A percentile compares a stretch with the other conserved stretches of the same genome.
phyloP scores from a whole-genome alignment of 2,888 invertebrate species.

The Amblyjoppa fuscipennis region DNA sequence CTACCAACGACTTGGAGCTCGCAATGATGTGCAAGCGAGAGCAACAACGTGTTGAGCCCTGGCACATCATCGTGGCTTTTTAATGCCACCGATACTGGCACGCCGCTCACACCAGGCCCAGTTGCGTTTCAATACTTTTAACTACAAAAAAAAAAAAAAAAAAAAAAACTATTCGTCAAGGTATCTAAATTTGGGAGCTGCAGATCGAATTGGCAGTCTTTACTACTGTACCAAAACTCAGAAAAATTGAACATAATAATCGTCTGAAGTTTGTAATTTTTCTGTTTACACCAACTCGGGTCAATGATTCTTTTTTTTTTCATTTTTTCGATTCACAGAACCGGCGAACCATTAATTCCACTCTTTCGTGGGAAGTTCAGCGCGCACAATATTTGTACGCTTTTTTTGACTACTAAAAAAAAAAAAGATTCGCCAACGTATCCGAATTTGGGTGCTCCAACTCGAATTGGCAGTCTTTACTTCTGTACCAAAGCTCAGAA shows the following conservation, averaged over 20 bases:
- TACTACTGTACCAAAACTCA: too few species aligned
- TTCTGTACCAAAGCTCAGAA: too few species aligned
- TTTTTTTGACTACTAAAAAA: neutral
- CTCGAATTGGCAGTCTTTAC: too few species aligned
- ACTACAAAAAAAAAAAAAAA: neutral
- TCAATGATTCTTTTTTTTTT: too few species aligned
- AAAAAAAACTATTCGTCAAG: neutral
- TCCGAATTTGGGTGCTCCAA: neutral
- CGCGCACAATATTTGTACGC: constrained; percentile 5
- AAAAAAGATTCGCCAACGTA: neutral
- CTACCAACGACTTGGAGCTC: constrained; percentile 53
- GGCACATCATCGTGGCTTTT: constrained; percentile 31
- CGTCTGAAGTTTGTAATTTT: too few species aligned
- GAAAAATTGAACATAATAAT: too few species aligned
- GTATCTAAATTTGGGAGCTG: neutral
- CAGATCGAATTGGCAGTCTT: too few species aligned
- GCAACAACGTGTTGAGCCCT: constrained; percentile 3
- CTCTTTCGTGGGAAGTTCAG: neutral
- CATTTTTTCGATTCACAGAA: too few species aligned
- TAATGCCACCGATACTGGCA: constrained; percentile 29
- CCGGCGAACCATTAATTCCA: too few species aligned
- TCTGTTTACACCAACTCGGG: too few species aligned
- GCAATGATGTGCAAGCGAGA: constrained; percentile 32
- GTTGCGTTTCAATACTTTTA: neutral
- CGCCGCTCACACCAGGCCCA: neutral